Conservation (phyloP, 2,888 invertebrate species). For the Campopleginae sp. region DNA sequence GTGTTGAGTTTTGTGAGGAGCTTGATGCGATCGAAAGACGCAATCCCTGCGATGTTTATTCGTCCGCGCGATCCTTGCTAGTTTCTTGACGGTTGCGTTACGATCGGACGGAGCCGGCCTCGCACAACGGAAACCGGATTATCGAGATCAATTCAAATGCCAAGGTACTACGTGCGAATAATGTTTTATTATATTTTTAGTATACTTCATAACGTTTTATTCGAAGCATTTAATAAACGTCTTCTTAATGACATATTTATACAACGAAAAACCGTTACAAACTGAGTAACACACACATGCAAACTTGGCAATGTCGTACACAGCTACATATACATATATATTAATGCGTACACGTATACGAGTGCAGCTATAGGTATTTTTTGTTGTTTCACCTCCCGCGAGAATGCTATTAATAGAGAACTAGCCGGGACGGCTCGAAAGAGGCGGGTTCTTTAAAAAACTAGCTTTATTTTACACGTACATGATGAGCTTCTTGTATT, state of each 20-base stretch:
- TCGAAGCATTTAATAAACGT: conserved; percentile 27
- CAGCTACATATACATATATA: conserved; percentile 1
- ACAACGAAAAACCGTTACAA: conserved; percentile 25
- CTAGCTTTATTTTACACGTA: conserved; percentile 42
- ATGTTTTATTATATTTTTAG: neutral
- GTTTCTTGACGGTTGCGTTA: conserved; percentile 7
- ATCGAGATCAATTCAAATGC: neutral
- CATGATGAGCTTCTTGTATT: conserved; percentile 33
- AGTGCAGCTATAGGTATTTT: neutral
- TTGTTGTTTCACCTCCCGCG: conserved; percentile 2
- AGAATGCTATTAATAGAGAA: conserved; percentile 20
- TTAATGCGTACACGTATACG: neutral
- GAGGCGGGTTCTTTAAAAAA: conserved; percentile 28
- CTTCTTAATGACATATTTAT: conserved; percentile 38
- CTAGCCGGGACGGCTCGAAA: neutral
- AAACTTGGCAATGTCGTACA: conserved; percentile 4
- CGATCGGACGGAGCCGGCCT: neutral
- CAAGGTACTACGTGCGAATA: conserved; percentile 2
- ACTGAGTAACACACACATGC: conserved; percentile 16
- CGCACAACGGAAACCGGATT: conserved; percentile 27
- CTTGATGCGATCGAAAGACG: neutral
- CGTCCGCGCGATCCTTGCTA: neutral
- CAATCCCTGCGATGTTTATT: neutral
- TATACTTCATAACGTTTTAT: conserved; percentile 27
- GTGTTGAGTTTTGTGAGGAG: neutral